These are phyloP conservation scores for Platanista minor DNA, from an alignment of 2,113 vertebrate species.

Conservation along the genomic window DNA sequence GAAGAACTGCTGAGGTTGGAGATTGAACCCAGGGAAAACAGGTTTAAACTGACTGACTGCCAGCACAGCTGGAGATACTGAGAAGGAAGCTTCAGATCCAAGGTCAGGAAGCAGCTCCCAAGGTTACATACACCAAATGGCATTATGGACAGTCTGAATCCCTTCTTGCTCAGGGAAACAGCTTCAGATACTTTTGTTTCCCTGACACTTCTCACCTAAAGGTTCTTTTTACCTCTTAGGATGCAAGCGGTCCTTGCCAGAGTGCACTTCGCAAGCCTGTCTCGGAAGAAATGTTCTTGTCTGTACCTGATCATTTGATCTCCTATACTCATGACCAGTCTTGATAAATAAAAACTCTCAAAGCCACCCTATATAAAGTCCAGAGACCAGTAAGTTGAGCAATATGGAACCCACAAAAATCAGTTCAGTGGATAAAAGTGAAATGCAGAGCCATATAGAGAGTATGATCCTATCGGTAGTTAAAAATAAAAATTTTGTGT, in stretches of 20 bases:
- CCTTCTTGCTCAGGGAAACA: background rate
- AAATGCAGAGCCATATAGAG: background rate
- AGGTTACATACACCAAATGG: background rate
- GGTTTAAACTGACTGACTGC: background rate
- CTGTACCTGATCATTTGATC: background rate
- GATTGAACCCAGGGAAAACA: background rate
- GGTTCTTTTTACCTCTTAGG: background rate
- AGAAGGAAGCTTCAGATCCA: background rate
- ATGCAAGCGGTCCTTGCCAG: background rate
- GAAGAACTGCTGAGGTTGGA: background rate
- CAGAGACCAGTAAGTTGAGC: background rate
- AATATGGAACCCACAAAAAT: background rate
- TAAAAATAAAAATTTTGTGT: background rate
- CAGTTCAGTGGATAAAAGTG: background rate
- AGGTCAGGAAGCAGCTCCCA: background rate
- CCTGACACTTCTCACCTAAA: background rate
- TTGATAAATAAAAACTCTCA: background rate
- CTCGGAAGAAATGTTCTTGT: background rate
- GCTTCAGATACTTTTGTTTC: background rate
- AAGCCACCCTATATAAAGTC: background rate
- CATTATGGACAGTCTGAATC: background rate
- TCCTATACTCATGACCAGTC: background rate
- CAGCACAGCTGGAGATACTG: background rate
- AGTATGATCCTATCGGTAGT: background rate
- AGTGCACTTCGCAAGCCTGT: background rate